phyloP scores from a whole-genome alignment of 2,797 vertebrate species.

The Tadarida brasiliensis region DNA sequence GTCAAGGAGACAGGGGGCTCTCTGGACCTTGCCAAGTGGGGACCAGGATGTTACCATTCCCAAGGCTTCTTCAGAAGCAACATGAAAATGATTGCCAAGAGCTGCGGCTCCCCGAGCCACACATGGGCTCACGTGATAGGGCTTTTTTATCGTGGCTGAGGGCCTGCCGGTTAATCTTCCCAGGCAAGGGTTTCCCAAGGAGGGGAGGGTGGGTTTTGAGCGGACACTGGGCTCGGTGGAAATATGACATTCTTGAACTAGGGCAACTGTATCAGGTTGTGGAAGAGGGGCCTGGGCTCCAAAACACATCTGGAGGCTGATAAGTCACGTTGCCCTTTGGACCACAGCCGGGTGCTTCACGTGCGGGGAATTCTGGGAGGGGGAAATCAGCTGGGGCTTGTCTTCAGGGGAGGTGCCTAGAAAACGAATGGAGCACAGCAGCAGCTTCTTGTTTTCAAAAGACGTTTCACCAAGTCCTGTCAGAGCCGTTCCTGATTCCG shows the following conservation, averaged over 20 bases:
- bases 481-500: neutral
- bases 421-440: neutral
- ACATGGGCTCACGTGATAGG: rapidly evolving
- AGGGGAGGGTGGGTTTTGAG: neutral
- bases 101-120: neutral
- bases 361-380: neutral
- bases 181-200: neutral
- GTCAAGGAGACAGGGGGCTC: neutral
- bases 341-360: neutral
- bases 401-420: neutral
- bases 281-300: neutral
- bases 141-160: neutral
- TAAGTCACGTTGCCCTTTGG: neutral
- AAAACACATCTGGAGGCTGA: neutral
- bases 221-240: neutral
- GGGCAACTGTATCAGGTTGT: neutral
- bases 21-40: neutral
- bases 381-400: neutral
- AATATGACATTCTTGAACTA: neutral
- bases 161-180: conserved; percentile 26
- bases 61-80: neutral
- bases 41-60: neutral
- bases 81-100: neutral
- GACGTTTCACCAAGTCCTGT: rapidly evolving
- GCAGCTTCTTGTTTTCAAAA: neutral